Evolutionary conservation across 2,888 invertebrate genomes (phyloP).

Genomic region (Malthinus seriepunctatus): DNA sequence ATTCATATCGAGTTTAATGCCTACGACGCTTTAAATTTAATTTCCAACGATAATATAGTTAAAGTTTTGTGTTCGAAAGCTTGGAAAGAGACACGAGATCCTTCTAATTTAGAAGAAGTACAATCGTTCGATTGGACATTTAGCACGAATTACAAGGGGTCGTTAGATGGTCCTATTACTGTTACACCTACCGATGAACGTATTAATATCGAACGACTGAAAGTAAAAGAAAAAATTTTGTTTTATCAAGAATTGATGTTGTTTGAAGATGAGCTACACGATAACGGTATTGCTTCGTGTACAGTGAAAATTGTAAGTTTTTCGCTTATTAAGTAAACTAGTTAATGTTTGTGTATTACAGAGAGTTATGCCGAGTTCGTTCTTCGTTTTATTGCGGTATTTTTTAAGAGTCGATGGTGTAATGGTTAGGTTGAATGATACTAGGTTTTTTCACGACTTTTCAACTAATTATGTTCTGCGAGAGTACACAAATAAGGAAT

Average conservation of each 20-base stretch:
- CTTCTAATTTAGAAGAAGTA: conserved; percentile 70
- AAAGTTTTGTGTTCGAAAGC: conserved; percentile 89
- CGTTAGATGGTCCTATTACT: conserved; percentile 63
- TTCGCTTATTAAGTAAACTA: conserved; percentile 1
- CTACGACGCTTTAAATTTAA: conserved; percentile 84
- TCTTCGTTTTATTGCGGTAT: conserved; percentile 87
- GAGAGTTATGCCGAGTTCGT: conserved; percentile 96
- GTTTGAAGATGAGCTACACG: conserved; percentile 98
- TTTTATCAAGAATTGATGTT: conserved; percentile 93
- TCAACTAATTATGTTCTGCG: conserved; percentile 77
- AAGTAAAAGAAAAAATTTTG: conserved; percentile 85
- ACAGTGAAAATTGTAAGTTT: conserved; percentile 90
- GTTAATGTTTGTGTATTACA: conserved; percentile 53
- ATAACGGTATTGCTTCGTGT: conserved; percentile 91
- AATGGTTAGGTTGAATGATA: conserved; percentile 84
- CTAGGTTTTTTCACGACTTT: conserved; percentile 80
- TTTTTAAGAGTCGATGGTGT: conserved; percentile 95
- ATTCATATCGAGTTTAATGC: conserved; percentile 82
- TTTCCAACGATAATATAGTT: conserved; percentile 73
- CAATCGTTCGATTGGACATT: conserved; percentile 98
- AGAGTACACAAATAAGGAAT: conserved; percentile 82
- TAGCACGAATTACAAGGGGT: conserved; percentile 89
- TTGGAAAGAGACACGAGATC: conserved; percentile 89
- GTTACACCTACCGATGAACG: conserved; percentile 69
- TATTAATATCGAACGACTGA: conserved; percentile 87